Conservation (phyloP, 1,140 invertebrate genomes). For the Trissolcus basalis region DNA sequence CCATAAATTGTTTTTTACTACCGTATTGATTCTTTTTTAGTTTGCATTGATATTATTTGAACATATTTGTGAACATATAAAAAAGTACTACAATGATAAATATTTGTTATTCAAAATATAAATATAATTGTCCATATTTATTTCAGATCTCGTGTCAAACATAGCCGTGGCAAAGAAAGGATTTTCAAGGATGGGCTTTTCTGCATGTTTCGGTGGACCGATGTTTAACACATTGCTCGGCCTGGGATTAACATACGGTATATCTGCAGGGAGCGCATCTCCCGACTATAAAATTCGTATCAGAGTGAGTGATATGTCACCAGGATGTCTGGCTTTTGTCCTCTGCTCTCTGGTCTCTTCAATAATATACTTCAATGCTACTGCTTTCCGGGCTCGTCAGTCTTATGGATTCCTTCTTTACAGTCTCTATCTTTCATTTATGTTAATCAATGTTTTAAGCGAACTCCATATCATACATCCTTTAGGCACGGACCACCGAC, state of each 20-base stretch:
- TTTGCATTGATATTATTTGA: no score
- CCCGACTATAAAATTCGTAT: conserved; percentile 60
- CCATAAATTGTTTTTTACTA: no score
- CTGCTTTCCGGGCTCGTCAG: conserved; percentile 61
- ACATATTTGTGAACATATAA: no score
- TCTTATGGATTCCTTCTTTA: conserved; percentile 69
- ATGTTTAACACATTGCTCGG: conserved; percentile 80
- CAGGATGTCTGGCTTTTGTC: conserved; percentile 69
- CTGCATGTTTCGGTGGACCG: conserved; percentile 84
- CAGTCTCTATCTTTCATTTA: conserved; percentile 67
- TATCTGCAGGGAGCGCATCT: conserved; percentile 40
- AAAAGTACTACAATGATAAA: no score
- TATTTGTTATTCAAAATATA: no score
- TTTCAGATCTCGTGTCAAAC: conserved; percentile 82
- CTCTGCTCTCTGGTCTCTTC: conserved; percentile 65
- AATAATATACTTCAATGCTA: conserved; percentile 65
- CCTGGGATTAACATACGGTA: conserved; percentile 67
- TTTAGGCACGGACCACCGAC: conserved; percentile 68
- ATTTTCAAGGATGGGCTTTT: conserved; percentile 82
- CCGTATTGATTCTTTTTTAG: no score
- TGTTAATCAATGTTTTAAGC: conserved; percentile 69
- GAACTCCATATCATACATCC: conserved; percentile 69
- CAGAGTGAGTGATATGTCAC: conserved; percentile 69
- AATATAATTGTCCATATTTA: neutral
- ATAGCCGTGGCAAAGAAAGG: conserved; percentile 80